Conservation (phyloP, 2,113 vertebrate species). For the Uria aalge region DNA sequence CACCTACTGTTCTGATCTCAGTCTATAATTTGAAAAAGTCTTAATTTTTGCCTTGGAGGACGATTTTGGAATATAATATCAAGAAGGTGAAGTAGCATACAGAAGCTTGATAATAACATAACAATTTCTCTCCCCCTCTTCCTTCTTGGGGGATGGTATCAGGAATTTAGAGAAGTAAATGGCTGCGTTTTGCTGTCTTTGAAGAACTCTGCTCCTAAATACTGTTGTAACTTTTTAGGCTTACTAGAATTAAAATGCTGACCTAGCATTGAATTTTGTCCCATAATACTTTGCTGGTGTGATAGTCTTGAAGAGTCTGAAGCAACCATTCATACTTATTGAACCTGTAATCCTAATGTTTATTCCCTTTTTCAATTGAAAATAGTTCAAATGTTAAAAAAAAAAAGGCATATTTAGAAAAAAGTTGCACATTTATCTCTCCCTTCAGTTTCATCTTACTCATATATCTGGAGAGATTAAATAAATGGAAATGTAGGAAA, state of each 20-base stretch:
- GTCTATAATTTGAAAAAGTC: not conserved
- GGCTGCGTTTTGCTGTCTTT: not conserved
- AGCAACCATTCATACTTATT: not conserved
- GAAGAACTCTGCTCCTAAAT: not conserved
- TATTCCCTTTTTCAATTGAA: not conserved
- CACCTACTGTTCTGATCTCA: not conserved
- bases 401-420: not conserved
- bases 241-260: not conserved
- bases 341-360: not conserved
- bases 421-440: not conserved
- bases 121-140: not conserved
- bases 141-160: not conserved
- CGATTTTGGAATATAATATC: not conserved
- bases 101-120: not conserved
- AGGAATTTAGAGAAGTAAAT: not conserved
- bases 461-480: not conserved
- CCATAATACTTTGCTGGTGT: not conserved
- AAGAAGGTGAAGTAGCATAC: not conserved
- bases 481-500: not conserved
- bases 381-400: not conserved
- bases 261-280: not conserved
- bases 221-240: not conserved
- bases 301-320: not conserved
- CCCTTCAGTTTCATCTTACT: not conserved
- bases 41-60: not conserved